phyloP scores from a whole-genome alignment of 2,797 vertebrate species.

The Pelochelys cantorii region DNA sequence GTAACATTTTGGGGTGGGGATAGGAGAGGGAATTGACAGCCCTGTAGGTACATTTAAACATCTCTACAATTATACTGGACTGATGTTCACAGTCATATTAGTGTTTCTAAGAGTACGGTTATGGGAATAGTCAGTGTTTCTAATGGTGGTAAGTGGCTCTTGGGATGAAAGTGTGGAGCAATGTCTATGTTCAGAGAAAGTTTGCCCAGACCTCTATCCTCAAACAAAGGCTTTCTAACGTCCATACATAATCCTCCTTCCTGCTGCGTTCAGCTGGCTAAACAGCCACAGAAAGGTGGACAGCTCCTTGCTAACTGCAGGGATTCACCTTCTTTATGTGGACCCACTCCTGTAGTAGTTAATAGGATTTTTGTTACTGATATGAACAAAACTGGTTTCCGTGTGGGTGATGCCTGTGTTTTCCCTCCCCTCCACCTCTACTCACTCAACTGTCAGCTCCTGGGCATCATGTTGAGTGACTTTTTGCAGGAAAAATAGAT shows the following conservation, averaged over 20 bases:
- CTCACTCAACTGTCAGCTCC: background rate
- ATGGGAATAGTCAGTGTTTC: background rate
- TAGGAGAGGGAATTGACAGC: background rate
- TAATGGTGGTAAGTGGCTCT: background rate
- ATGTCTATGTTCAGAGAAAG: background rate
- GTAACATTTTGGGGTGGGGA: background rate
- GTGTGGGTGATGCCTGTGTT: background rate
- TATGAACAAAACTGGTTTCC: background rate
- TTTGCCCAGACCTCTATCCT: background rate
- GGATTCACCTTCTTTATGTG: background rate
- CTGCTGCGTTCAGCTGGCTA: background rate
- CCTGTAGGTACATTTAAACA: background rate
- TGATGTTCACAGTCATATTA: background rate
- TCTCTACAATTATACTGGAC: background rate
- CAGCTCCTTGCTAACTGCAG: fast-evolving
- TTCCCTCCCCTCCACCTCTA: background rate
- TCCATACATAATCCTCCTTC: background rate
- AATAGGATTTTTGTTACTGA: background rate
- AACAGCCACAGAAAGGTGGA: fast-evolving
- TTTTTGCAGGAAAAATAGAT: background rate
- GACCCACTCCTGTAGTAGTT: background rate
- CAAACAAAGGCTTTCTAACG: background rate
- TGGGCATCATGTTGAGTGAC: background rate
- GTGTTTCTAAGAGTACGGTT: background rate
- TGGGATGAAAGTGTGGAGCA: background rate